Percentiles rank a stretch among this genome's conserved stretches.
Evolutionary conservation across 2,797 vertebrate genomes (phyloP).

Genomic region (Cyprinella venusta): DNA sequence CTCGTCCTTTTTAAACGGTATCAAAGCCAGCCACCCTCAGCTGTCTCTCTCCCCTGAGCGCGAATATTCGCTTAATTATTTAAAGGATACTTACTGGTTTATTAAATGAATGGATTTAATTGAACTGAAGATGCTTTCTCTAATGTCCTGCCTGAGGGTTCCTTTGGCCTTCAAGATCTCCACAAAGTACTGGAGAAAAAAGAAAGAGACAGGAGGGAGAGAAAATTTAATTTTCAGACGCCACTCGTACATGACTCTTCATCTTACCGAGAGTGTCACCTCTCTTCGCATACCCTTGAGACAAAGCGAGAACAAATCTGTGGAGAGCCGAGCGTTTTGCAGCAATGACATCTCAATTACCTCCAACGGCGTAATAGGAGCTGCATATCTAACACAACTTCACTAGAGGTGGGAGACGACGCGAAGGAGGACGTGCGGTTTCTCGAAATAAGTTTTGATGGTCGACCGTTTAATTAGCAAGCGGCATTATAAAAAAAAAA

Average conservation of each 20-base stretch:
- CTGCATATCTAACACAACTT: constrained; percentile 54
- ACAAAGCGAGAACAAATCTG: constrained; percentile 48
- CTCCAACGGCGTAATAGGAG: constrained; percentile 65
- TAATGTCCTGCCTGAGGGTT: constrained; percentile 81
- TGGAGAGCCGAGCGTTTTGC: constrained; percentile 59
- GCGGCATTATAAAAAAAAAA: constrained; percentile 49
- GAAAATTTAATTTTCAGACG: constrained; percentile 52
- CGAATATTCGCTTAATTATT: constrained; percentile 81
- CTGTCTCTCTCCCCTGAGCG: constrained; percentile 56
- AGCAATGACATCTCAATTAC: constrained; percentile 68
- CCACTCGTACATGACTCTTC: constrained; percentile 58
- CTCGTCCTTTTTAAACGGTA: constrained; percentile 48
- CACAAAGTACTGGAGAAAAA: constrained; percentile 85
- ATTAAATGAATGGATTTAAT: constrained; percentile 86
- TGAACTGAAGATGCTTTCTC: constrained; percentile 87
- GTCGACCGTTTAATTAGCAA: constrained; percentile 49
- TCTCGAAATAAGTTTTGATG: constrained; percentile 50
- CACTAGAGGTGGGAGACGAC: constrained; percentile 42
- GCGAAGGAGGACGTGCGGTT: constrained; percentile 51
- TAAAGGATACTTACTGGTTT: constrained; percentile 90
- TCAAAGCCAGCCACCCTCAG: constrained; percentile 45
- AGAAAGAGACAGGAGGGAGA: constrained; percentile 38
- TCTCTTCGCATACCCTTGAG: constrained; percentile 56
- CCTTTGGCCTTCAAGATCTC: constrained; percentile 92
- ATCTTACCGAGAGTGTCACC: constrained; percentile 61